Conservation (phyloP, 2,888 invertebrate genomes). For the Spisula solida region DNA sequence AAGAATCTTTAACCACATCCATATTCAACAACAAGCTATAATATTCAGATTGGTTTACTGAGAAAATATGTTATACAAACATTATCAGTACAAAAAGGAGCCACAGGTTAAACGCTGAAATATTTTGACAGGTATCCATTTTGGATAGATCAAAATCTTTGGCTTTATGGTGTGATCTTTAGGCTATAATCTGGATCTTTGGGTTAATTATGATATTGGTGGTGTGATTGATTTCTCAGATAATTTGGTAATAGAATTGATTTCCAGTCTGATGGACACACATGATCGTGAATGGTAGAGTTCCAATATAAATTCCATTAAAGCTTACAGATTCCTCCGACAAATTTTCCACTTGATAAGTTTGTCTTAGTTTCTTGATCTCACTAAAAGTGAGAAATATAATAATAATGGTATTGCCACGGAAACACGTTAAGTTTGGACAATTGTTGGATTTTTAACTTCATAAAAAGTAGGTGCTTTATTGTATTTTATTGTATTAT, state of each 20-base stretch:
- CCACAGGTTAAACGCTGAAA: neutral
- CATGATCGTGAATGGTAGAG: constrained; percentile 3
- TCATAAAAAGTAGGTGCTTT: neutral
- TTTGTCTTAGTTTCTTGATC: neutral
- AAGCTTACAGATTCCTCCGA: constrained; percentile 20
- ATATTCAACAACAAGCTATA: too few relatives aligned
- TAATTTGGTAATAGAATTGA: constrained; percentile 39
- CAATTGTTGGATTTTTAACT: constrained; percentile 6
- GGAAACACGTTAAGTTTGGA: neutral
- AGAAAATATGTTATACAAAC: too few relatives aligned
- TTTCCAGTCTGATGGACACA: constrained; percentile 1
- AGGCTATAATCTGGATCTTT: neutral
- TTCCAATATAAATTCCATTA: constrained; percentile 23
- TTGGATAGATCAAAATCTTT: neutral
- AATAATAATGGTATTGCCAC: neutral
- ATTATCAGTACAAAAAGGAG: neutral
- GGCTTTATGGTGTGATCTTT: neutral
- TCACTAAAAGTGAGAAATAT: neutral
- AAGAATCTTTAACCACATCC: too few relatives aligned
- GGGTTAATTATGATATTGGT: constrained; percentile 7
- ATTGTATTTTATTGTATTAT: neutral
- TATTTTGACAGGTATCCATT: neutral
- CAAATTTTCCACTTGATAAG: neutral
- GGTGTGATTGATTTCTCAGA: constrained; percentile 29
- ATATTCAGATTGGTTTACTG: too few relatives aligned